Evolutionary conservation across 2,888 invertebrate species (phyloP).

Genomic region (Urechis unicinctus): DNA sequence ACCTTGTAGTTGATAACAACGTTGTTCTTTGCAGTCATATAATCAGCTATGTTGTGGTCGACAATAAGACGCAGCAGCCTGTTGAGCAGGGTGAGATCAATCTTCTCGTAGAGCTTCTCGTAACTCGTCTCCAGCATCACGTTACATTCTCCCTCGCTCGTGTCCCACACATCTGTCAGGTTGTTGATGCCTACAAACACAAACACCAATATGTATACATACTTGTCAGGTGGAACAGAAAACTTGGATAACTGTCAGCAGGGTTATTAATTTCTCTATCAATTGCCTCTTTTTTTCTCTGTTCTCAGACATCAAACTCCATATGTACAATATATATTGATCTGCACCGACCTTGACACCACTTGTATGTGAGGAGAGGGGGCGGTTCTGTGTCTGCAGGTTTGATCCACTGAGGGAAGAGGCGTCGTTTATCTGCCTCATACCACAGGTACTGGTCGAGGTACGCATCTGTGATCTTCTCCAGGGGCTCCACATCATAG

Average conservation of each 20-base stretch:
- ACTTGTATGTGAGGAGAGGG: slow-evolving; percentile 76
- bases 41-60: slow-evolving; percentile 99
- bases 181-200: slow-evolving; percentile 68
- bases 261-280: neutral
- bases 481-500: slow-evolving; percentile 97
- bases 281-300: neutral
- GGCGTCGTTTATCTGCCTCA: slow-evolving; percentile 92
- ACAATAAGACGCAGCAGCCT: slow-evolving; percentile 92
- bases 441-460: slow-evolving; percentile 97
- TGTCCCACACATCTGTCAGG: slow-evolving; percentile 89
- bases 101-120: slow-evolving; percentile 99
- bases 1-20: slow-evolving; percentile 99
- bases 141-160: slow-evolving; percentile 96
- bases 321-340: no score
- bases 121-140: slow-evolving; percentile 93
- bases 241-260: neutral
- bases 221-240: neutral
- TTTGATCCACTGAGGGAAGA: slow-evolving; percentile 99
- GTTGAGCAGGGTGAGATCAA: slow-evolving; percentile 95
- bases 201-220: neutral
- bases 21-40: slow-evolving; percentile 99
- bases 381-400: slow-evolving; percentile 97
- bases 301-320: no score
- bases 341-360: slow-evolving; percentile 90
- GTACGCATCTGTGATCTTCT: slow-evolving; percentile 99